Base-by-base conservation (phyloP, 1,140 invertebrate genomes). In the Zaprionus lachaisei region DNA sequence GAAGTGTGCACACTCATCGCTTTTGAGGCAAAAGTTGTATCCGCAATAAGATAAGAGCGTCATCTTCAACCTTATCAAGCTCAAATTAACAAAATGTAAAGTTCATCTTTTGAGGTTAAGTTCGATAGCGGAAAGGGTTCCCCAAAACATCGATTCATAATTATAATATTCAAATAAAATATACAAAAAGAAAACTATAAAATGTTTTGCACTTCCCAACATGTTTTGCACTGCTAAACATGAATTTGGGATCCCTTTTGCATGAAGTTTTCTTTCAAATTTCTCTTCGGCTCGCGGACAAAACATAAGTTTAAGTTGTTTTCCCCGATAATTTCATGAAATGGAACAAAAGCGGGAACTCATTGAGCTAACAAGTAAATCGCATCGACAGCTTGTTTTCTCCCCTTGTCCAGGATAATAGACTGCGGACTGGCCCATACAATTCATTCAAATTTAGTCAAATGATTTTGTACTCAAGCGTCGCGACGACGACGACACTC, bases 381-480 rank as follows among this genome's bases (percentile, higher is more conserved):
- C 15, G 34, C 31, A 31, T 49, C 28, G 41, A 63, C 26, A 63
- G n/a, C 37, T 51, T 24, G 47, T 51, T 51, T 24, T 47, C 47
- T 24, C 20, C 47, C 47, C 34, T 24, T 20, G 34, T 60, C 28
- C 26, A 17, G 26, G 55, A 20, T 58, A 58, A 20, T 58, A 37
- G 28, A 58, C 17, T 58, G 15, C 31, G 17, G 56, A 51, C 28
- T 34, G 17, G 54, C 51, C 34, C 51, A 41, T 51, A 24, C 60
- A 55, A 41, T 31, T 60, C 49, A 58, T 72, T 60, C 15, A 72
- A 72, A 38, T 64, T 72, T 66, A 41, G 69, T 64, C 51, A 71
- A 71, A 71, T 72, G 41, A 60, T 67, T 72, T 72, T 67, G 63
- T 51, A 65, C 63, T 72, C 70, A 51, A 72, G 70, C 61, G 51